Conservation (phyloP, 92 coral and sea anemone genomes). For the Siderastrea siderea region DNA sequence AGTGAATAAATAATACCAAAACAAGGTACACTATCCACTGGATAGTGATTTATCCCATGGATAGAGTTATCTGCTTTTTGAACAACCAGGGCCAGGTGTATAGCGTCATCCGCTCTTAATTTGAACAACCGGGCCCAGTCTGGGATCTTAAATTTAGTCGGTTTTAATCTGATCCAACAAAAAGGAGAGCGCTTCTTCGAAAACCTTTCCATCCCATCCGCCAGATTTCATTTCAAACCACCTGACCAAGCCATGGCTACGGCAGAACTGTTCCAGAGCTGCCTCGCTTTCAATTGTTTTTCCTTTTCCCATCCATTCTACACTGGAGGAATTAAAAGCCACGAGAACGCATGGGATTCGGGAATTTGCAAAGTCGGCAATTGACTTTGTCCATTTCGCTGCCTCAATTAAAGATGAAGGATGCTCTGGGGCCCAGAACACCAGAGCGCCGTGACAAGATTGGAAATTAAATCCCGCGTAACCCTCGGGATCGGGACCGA, state of each 20-base stretch:
- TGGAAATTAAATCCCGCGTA: slow-evolving; percentile 25
- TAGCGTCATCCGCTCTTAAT: too few species aligned
- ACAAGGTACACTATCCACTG: too few species aligned
- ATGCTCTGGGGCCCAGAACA: slow-evolving; percentile 20
- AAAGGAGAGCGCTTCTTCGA: slow-evolving; percentile 7
- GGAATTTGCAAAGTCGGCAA: slow-evolving; percentile 14
- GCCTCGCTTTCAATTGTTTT: slow-evolving; percentile 10
- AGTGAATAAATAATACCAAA: too few species aligned
- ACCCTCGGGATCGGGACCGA: slow-evolving; percentile 13
- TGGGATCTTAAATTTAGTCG: neutral
- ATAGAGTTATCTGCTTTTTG: too few species aligned
- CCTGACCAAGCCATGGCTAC: slow-evolving; percentile 8
- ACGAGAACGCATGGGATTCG: slow-evolving; percentile 17
- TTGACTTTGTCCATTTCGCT: slow-evolving; percentile 1
- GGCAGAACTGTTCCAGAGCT: slow-evolving; percentile 7
- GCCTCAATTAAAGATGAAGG: slow-evolving; percentile 5
- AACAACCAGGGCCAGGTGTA: too few species aligned
- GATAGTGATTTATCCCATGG: too few species aligned
- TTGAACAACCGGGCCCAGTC: neutral
- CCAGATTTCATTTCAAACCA: slow-evolving; percentile 16
- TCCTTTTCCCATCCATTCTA: slow-evolving; percentile 26
- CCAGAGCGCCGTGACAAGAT: slow-evolving; percentile 6
- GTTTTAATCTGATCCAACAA: slow-evolving; percentile 1
- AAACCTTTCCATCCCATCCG: slow-evolving; percentile 9
- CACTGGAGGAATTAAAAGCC: slow-evolving; percentile 2